These are phyloP conservation scores for Chrysochloris asiatica DNA, from an alignment of 2,113 vertebrate species.

Conservation along the genomic window DNA sequence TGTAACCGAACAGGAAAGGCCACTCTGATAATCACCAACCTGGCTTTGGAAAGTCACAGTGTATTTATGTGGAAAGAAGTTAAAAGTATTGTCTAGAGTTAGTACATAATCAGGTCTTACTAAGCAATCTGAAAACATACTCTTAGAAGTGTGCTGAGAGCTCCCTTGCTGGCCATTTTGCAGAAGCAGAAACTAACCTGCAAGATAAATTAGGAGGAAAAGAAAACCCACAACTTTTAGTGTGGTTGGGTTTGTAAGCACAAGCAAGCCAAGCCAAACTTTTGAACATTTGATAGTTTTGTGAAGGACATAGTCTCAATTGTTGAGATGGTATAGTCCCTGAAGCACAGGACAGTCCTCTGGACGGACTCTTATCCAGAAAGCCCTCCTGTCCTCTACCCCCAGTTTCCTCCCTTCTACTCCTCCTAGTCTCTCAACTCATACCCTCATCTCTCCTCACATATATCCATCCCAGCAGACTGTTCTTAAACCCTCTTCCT, in stretches of 20 bases:
- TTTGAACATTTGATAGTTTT: background rate
- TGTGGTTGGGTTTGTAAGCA: background rate
- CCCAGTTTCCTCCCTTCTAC: background rate
- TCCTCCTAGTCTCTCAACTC: background rate
- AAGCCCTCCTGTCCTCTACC: background rate
- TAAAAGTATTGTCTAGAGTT: background rate
- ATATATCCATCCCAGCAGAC: background rate
- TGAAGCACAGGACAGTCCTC: rapidly evolving
- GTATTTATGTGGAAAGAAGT: conserved; percentile 24
- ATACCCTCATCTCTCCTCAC: background rate
- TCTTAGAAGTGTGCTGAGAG: background rate
- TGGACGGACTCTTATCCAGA: too few relatives aligned
- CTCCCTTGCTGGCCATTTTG: background rate
- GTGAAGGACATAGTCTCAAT: background rate
- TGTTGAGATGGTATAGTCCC: background rate
- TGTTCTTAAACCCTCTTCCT: background rate
- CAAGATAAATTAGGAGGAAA: background rate
- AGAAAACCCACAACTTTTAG: background rate
- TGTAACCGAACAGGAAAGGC: background rate
- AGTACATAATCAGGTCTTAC: background rate
- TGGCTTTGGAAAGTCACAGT: background rate
- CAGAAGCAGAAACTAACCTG: conserved; percentile 22
- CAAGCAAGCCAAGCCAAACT: conserved; percentile 39
- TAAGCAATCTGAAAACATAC: background rate
- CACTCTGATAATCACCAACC: background rate